Evolutionary conservation across 2,888 invertebrate genomes (phyloP).

Genomic region (Xestia rhomboidea): DNA sequence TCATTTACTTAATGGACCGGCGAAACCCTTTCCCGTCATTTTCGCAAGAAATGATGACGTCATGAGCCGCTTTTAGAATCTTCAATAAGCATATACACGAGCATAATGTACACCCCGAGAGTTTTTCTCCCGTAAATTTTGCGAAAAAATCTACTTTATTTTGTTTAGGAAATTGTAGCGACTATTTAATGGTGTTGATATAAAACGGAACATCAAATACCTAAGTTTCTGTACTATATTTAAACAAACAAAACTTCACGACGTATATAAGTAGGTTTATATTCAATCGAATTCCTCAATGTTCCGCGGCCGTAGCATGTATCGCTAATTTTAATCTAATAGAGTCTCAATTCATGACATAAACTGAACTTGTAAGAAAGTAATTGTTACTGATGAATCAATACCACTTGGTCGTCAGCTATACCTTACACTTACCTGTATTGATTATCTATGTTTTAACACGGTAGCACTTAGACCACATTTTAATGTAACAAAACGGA

Average conservation of each 20-base stretch:
- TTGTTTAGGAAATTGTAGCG: slow-evolving; percentile 12
- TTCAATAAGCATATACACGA: slow-evolving; percentile 28
- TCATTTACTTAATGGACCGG: slow-evolving; percentile 57
- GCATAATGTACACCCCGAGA: slow-evolving; percentile 8
- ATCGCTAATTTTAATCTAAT: slow-evolving; percentile 13
- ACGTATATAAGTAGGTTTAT: slow-evolving; percentile 27
- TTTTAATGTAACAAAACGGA: neutral
- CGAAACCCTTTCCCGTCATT: slow-evolving; percentile 34
- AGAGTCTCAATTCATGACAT: slow-evolving; percentile 5
- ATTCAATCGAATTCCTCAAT: slow-evolving; percentile 23
- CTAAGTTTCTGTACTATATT: slow-evolving; percentile 20
- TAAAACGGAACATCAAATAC: neutral
- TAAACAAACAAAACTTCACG: slow-evolving; percentile 6
- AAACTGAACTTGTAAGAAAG: slow-evolving; percentile 3
- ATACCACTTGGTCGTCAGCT: neutral
- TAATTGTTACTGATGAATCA: slow-evolving; percentile 13
- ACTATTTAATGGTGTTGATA: slow-evolving; percentile 8
- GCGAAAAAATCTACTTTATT: neutral
- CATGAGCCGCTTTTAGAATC: slow-evolving; percentile 24
- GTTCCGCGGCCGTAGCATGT: neutral
- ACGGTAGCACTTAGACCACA: neutral
- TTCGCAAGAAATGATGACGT: slow-evolving; percentile 54
- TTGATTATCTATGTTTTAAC: neutral
- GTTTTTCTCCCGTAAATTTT: neutral
- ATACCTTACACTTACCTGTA: neutral